phyloP scores from a whole-genome alignment of 2,888 invertebrate genomes.

The Latrodectus hesperus region DNA sequence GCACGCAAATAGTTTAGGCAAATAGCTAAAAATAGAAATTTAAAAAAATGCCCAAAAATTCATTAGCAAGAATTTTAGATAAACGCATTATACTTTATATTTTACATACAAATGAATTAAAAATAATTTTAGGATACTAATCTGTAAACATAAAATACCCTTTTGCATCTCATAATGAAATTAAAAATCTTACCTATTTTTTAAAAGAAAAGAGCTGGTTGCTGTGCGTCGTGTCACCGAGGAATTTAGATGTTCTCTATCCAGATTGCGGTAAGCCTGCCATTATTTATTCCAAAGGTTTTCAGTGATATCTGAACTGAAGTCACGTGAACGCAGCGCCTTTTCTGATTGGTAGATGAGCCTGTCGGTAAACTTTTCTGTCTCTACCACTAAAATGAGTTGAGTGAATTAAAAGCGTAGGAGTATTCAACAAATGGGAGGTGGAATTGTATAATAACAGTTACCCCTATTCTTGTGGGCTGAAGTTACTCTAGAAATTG shows the following conservation, averaged over 20 bases:
- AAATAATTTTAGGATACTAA: too few relatives aligned
- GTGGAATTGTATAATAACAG: too few relatives aligned
- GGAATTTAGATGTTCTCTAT: constrained; percentile 28
- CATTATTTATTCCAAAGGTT: constrained; percentile 50
- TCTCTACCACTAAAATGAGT: background rate
- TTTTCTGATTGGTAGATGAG: constrained; percentile 32
- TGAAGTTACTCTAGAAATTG: background rate
- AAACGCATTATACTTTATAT: too few relatives aligned
- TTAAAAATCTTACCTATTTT: background rate
- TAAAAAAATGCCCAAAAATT: too few relatives aligned
- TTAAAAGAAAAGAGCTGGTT: background rate
- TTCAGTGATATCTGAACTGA: constrained; percentile 25
- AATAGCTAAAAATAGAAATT: too few relatives aligned
- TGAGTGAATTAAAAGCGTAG: background rate
- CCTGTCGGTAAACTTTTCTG: constrained; percentile 46
- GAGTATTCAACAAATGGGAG: too few relatives aligned
- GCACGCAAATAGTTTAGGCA: too few relatives aligned
- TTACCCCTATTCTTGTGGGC: background rate
- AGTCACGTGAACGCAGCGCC: constrained; percentile 39
- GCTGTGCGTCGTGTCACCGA: background rate
- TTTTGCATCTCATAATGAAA: too few relatives aligned
- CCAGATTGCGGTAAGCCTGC: constrained; percentile 7
- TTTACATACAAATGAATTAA: too few relatives aligned
- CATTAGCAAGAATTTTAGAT: too few relatives aligned
- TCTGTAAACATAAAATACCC: too few relatives aligned